These are phyloP conservation scores for Malurus elegans DNA, from an alignment of 2,113 vertebrate genomes.

Conservation along the genomic window DNA sequence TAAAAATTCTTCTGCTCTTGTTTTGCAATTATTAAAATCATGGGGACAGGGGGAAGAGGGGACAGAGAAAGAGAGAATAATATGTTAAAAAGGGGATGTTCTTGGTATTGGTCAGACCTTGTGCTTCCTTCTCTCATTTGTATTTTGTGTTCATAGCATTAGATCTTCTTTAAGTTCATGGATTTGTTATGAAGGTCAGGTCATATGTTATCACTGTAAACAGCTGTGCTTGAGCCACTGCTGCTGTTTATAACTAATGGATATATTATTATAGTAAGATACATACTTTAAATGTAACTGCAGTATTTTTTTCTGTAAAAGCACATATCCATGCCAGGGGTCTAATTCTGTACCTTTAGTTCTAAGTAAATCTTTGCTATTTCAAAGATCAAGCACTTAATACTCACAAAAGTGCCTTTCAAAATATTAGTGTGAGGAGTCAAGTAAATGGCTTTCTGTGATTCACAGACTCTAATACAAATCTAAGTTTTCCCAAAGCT, in stretches of 20 bases:
- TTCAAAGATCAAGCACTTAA: slow-evolving; percentile 18
- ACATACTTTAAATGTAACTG: neutral
- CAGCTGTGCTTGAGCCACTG: neutral
- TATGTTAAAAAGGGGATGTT: neutral
- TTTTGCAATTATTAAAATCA: neutral
- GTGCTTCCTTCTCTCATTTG: neutral
- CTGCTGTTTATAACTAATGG: neutral
- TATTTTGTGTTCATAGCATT: neutral
- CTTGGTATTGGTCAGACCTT: neutral
- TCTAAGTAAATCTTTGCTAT: neutral
- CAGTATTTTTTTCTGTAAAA: neutral
- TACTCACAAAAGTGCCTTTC: neutral
- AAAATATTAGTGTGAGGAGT: neutral
- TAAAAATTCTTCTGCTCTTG: neutral
- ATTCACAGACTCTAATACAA: neutral
- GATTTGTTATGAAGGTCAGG: neutral
- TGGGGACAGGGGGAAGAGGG: fast-evolving
- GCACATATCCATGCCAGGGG: neutral
- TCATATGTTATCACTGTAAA: neutral
- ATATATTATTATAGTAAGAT: neutral
- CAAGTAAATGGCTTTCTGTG: neutral
- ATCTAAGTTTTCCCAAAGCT: neutral
- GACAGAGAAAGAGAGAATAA: neutral
- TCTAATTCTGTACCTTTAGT: neutral
- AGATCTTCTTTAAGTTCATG: neutral